phyloP scores from a whole-genome alignment of 1,140 invertebrate species.

The Heterodera schachtii region DNA sequence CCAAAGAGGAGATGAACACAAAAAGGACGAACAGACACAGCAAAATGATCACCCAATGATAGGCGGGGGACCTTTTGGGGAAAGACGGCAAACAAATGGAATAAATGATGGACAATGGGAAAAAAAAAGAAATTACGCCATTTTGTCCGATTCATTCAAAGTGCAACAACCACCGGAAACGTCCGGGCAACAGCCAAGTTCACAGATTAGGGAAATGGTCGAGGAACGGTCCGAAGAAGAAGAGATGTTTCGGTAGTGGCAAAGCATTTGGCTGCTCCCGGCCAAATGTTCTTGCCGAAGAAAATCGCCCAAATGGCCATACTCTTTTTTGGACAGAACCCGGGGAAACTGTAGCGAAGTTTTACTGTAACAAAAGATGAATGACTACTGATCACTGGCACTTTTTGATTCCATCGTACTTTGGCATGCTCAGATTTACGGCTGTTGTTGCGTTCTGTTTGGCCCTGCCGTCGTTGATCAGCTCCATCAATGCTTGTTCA shows the following conservation, averaged over 20 bases:
- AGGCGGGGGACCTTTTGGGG: not conserved
- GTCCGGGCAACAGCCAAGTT: constrained; percentile 27
- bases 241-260: constrained; percentile 19
- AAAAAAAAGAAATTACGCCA: not conserved
- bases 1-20: constrained; percentile 25
- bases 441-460: not conserved
- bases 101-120: not conserved
- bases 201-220: constrained; percentile 14
- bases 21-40: constrained; percentile 15
- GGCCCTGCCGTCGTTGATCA: constrained; percentile 2
- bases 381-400: not conserved
- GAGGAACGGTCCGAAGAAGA: not conserved
- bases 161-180: constrained; percentile 24
- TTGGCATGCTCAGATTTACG: not conserved
- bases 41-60: constrained; percentile 22
- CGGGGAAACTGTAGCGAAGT: constrained; percentile 1
- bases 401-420: not conserved
- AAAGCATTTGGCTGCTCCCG: constrained; percentile 26
- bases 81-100: not conserved
- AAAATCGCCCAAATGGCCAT: constrained; percentile 21
- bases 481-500: constrained; percentile 16
- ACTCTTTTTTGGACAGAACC: constrained; percentile 20
- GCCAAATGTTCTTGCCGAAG: constrained; percentile 29
- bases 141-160: constrained; percentile 4
- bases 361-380: not conserved